Conservation (phyloP, 1,140 invertebrate genomes). For the Diprion similis region DNA sequence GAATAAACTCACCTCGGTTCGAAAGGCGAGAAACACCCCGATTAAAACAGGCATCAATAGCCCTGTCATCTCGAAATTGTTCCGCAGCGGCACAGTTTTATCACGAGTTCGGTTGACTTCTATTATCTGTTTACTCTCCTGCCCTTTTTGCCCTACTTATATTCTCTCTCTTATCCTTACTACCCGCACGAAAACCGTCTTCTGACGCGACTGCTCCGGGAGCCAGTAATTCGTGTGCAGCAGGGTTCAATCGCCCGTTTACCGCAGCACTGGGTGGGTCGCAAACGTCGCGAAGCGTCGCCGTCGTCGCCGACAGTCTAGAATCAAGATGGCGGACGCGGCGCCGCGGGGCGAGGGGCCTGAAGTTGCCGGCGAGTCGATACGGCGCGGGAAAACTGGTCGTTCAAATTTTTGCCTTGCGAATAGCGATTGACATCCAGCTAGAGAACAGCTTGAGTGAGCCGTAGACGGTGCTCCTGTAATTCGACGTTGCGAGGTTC, state of each 20-base stretch:
- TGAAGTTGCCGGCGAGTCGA: neutral
- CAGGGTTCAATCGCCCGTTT: conserved; percentile 6
- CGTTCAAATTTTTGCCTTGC: neutral
- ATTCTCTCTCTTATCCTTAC: neutral
- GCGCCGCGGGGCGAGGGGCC: neutral
- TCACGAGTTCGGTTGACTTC: neutral
- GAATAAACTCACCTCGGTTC: neutral
- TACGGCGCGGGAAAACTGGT: neutral
- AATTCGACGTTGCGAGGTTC: too few relatives aligned
- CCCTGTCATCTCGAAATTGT: neutral
- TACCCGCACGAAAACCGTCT: neutral
- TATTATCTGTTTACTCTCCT: neutral
- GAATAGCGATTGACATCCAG: neutral
- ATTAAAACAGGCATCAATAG: neutral
- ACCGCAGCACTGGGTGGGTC: conserved; percentile 6
- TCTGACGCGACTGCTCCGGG: neutral
- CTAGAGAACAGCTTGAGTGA: neutral
- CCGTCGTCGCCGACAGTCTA: neutral
- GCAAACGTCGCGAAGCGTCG: neutral
- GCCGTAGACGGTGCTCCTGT: neutral
- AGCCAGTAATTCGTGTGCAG: neutral
- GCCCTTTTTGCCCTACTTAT: neutral
- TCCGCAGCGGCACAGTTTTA: neutral
- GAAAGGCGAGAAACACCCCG: neutral
- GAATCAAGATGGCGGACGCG: neutral